Evolutionary conservation across 2,113 vertebrate genomes (phyloP).

Genomic region (Hydrolagus affinis): DNA sequence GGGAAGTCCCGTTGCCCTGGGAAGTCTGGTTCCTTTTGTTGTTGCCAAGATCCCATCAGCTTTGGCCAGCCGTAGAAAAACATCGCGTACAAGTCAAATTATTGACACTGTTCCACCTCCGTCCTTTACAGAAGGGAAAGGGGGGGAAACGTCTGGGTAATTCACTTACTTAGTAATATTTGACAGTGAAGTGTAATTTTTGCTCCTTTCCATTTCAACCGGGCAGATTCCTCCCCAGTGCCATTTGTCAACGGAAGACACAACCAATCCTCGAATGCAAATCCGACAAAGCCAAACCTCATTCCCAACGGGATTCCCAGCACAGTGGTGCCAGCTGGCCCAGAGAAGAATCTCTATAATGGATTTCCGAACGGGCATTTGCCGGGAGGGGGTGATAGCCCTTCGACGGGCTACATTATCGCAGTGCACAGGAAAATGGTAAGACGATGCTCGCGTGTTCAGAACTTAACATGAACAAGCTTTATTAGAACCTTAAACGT

Average conservation of each 20-base stretch:
- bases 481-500: background rate
- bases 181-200: background rate
- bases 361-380: conserved; percentile 73
- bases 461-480: background rate
- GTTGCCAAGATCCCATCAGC: too few relatives aligned
- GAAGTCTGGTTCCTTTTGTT: too few relatives aligned
- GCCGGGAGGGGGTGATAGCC: conserved; percentile 65
- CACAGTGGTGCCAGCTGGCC: conserved; percentile 65
- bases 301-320: conserved; percentile 80
- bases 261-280: conserved; percentile 57
- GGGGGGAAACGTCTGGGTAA: too few relatives aligned
- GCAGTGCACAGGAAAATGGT: conserved; percentile 98
- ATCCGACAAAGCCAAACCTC: conserved; percentile 54
- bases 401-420: conserved; percentile 90
- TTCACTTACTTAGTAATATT: background rate
- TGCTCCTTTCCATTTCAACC: background rate
- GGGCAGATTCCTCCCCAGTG: conserved; percentile 49
- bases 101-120: background rate
- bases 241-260: conserved; percentile 61
- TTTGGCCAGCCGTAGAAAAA: background rate
- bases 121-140: background rate
- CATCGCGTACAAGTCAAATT: background rate
- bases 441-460: conserved; percentile 38
- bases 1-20: too few relatives aligned
- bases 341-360: conserved; percentile 60